Conservation (phyloP, 2,888 invertebrate species). For the Vanessa cardui region DNA sequence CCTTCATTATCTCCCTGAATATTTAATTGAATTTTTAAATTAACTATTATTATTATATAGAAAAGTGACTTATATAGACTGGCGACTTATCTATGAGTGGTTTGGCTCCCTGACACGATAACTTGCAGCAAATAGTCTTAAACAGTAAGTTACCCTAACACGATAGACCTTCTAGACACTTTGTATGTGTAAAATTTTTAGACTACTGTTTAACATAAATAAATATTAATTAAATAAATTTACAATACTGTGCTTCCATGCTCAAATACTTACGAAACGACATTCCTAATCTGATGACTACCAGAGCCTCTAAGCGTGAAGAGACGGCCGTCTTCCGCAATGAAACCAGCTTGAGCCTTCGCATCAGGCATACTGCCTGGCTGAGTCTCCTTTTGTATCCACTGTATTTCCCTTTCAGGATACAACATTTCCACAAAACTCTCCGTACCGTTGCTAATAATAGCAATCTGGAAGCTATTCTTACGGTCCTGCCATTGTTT, state of each 20-base stretch:
- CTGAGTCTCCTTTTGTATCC: conserved; percentile 92
- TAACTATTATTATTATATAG: no score
- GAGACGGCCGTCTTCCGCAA: conserved; percentile 90
- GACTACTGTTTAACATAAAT: no score
- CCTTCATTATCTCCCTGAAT: no score
- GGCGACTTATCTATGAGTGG: no score
- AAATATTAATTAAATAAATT: no score
- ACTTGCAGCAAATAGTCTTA: no score
- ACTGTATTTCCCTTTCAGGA: conserved; percentile 93
- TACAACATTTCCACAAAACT: conserved; percentile 95
- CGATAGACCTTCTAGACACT: no score
- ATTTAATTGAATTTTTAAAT: no score
- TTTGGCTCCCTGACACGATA: no score
- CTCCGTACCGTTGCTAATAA: conserved; percentile 88
- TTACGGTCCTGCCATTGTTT: conserved; percentile 86
- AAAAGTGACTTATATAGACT: no score
- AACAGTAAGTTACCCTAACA: no score
- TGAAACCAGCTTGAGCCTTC: conserved; percentile 96
- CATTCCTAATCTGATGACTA: conserved; percentile 91
- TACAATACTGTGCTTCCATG: not conserved
- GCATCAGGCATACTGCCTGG: conserved; percentile 92
- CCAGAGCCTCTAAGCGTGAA: conserved; percentile 93
- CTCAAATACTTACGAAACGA: conserved; percentile 85
- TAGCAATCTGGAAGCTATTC: conserved; percentile 92
- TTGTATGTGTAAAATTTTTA: no score